phyloP scores from a whole-genome alignment of 2,888 invertebrate species.

The Callinectes sapidus region DNA sequence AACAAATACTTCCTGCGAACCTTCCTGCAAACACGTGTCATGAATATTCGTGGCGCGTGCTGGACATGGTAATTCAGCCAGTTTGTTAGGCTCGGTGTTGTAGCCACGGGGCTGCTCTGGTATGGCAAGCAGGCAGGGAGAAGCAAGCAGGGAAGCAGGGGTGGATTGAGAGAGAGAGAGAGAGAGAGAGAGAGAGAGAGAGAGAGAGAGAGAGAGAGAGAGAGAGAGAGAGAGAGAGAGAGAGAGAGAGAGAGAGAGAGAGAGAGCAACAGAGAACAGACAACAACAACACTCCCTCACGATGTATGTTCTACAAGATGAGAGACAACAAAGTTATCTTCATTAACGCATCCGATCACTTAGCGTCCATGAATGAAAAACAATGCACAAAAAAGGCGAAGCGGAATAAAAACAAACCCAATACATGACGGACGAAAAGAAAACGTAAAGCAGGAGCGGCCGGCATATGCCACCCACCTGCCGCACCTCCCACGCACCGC shows the following conservation, averaged over 20 bases:
- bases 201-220: conserved; percentile 25
- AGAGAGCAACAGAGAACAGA: background rate
- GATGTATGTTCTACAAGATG: background rate
- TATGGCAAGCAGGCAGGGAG: background rate
- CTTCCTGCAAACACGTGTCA: conserved; percentile 11
- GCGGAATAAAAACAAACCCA: background rate
- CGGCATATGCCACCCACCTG: background rate
- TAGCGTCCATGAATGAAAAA: background rate
- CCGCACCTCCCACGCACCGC: background rate
- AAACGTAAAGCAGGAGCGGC: background rate
- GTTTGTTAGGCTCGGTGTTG: conserved; percentile 22
- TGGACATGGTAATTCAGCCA: background rate
- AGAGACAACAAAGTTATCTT: background rate
- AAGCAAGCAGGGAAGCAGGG: background rate
- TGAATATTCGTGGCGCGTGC: conserved; percentile 22
- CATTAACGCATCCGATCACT: conserved; percentile 26
- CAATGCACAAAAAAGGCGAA: background rate
- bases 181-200: background rate
- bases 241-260: background rate
- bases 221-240: conserved; percentile 16
- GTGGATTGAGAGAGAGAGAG: background rate
- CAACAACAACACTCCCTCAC: background rate
- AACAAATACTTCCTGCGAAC: background rate
- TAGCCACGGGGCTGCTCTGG: background rate
- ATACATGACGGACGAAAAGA: conserved; percentile 13